Evolutionary conservation across 2,113 vertebrate species (phyloP).

Genomic region (Theropithecus gelada): DNA sequence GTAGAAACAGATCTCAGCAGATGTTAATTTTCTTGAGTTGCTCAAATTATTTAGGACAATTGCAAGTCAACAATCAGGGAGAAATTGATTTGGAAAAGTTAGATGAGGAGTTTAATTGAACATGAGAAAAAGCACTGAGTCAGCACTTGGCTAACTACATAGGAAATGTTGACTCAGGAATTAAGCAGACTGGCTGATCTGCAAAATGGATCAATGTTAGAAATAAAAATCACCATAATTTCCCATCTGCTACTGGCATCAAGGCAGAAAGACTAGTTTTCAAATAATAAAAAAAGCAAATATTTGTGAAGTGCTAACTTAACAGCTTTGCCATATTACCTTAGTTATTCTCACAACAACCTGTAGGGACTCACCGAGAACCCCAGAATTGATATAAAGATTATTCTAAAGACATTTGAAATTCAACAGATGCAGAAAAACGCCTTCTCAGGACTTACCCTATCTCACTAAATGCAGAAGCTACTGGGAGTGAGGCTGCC

Average conservation of each 20-base stretch:
- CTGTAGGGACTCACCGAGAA: not conserved
- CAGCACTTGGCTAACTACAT: not conserved
- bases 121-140: not conserved
- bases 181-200: not conserved
- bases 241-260: not conserved
- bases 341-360: not conserved
- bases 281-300: not conserved
- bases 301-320: not conserved
- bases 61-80: not conserved
- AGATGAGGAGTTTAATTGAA: not conserved
- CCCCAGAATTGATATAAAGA: not conserved
- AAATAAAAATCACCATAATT: not conserved
- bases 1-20: not conserved
- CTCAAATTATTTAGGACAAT: conserved; percentile 1
- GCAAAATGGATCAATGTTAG: not conserved
- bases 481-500: not conserved
- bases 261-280: not conserved
- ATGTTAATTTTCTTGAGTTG: not conserved
- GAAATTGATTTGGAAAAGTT: conserved; percentile 13
- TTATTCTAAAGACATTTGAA: conserved; percentile 1
- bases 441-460: not conserved
- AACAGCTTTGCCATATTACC: not conserved
- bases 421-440: conserved; percentile 11
- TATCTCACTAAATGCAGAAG: not conserved
- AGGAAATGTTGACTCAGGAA: not conserved